Conservation (phyloP, 2,888 invertebrate species). For the Chrysolina americana region DNA sequence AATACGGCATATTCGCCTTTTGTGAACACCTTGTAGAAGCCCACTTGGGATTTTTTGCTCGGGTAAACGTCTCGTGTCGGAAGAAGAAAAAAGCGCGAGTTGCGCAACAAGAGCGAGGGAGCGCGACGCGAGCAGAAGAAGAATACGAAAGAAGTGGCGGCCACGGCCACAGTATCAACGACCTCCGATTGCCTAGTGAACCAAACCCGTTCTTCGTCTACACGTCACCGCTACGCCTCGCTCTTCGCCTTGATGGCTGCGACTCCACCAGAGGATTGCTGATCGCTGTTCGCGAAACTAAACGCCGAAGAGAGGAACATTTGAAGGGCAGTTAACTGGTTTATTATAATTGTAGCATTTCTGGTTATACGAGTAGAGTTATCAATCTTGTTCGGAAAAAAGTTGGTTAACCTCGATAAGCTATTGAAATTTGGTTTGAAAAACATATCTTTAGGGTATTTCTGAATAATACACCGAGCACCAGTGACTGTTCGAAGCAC, state of each 20-base stretch:
- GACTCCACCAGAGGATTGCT: neutral
- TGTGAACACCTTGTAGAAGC: conserved; percentile 4
- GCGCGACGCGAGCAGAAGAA: conserved; percentile 23
- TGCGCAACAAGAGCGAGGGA: conserved; percentile 29
- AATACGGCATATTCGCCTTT: neutral
- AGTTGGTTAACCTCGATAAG: too few species aligned
- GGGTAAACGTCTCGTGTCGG: conserved; percentile 5
- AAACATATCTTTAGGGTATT: too few species aligned
- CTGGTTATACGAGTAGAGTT: too few species aligned
- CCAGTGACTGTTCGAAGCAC: too few species aligned
- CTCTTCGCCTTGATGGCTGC: conserved; percentile 31
- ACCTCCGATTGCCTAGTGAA: conserved; percentile 70
- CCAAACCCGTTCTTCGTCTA: conserved; percentile 66
- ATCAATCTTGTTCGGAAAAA: too few species aligned
- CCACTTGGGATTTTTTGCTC: conserved; percentile 16
- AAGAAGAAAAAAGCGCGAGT: conserved; percentile 31
- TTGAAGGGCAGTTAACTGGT: neutral
- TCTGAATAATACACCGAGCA: too few species aligned
- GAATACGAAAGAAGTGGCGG: conserved; percentile 23
- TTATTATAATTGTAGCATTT: too few species aligned
- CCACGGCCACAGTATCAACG: conserved; percentile 64
- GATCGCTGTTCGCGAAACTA: neutral
- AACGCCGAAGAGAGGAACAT: neutral
- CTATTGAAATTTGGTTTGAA: too few species aligned
- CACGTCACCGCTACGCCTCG: conserved; percentile 44